These are phyloP conservation scores for Nasonovia ribisnigri DNA, from an alignment of 2,888 invertebrate genomes.

Conservation along the genomic window DNA sequence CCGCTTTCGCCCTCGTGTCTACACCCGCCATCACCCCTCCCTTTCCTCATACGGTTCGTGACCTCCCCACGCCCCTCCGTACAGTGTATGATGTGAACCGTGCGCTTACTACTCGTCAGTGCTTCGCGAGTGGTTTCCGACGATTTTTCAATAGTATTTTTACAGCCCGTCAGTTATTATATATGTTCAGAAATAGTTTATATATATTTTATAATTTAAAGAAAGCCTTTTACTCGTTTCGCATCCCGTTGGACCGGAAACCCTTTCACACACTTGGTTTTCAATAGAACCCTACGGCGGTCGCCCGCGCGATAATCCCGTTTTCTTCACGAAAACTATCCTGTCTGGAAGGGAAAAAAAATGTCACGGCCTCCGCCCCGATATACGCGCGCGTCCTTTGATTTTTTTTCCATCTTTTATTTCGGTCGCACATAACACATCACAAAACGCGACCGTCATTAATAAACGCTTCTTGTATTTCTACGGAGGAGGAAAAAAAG, in stretches of 20 bases:
- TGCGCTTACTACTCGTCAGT: neutral
- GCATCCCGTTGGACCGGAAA: conserved; percentile 46
- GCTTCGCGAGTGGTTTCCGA: conserved; percentile 31
- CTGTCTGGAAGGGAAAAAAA: neutral
- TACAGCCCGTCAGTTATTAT: conserved; percentile 20
- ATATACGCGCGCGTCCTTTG: neutral
- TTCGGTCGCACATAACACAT: neutral
- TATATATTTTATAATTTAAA: neutral
- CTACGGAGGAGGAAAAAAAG: neutral
- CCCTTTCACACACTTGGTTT: conserved; percentile 48
- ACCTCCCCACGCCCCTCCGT: neutral
- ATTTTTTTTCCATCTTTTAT: neutral
- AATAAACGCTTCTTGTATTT: neutral
- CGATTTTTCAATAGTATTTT: conserved; percentile 33
- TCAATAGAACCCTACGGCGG: conserved; percentile 26
- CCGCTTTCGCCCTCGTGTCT: neutral
- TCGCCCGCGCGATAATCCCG: neutral
- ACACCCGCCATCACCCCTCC: neutral
- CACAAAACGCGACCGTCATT: neutral
- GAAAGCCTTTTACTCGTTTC: conserved; percentile 42
- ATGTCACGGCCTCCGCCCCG: neutral
- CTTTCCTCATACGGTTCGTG: neutral
- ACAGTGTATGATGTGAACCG: neutral
- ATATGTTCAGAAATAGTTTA: conserved; percentile 24
- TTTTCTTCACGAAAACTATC: conserved; percentile 12